phyloP scores from a whole-genome alignment of 2,797 vertebrate species.

The Erpetoichthys calabaricus region DNA sequence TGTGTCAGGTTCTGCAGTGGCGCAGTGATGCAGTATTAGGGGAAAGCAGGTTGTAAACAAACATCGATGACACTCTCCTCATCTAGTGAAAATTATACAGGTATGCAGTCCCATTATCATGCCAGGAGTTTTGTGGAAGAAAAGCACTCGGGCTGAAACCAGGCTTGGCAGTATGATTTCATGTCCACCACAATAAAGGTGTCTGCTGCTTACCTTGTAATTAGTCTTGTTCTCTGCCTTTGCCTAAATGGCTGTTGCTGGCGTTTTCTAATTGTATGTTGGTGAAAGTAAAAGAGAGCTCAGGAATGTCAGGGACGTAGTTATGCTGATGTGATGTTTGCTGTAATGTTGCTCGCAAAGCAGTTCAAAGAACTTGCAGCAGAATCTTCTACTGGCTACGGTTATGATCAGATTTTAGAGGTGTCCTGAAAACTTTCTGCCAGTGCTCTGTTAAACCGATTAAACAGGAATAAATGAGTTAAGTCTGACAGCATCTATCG shows the following conservation, averaged over 20 bases:
- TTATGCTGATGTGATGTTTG: not conserved
- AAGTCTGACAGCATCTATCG: no score
- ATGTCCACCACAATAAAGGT: constrained; percentile 2
- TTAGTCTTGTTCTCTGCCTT: not conserved
- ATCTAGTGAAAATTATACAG: not conserved
- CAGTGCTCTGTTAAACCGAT: no score
- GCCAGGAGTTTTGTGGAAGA: not conserved
- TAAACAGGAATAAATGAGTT: no score
- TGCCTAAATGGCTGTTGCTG: constrained; percentile 1
- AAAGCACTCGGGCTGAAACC: not conserved
- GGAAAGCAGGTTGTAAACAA: not conserved
- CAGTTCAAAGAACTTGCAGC: not conserved
- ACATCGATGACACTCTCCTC: not conserved
- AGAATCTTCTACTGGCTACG: no score
- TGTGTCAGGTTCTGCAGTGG: no score
- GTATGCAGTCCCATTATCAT: not conserved
- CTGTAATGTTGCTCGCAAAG: not conserved
- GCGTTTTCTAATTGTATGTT: not conserved
- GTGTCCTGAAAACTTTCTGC: no score
- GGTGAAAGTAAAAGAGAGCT: not conserved
- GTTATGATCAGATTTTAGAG: no score
- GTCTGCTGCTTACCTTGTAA: not conserved
- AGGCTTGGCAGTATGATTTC: not conserved
- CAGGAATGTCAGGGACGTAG: not conserved
- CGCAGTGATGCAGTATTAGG: no score